phyloP scores from a whole-genome alignment of 2,797 vertebrate genomes.

The Centropyge bicolor region DNA sequence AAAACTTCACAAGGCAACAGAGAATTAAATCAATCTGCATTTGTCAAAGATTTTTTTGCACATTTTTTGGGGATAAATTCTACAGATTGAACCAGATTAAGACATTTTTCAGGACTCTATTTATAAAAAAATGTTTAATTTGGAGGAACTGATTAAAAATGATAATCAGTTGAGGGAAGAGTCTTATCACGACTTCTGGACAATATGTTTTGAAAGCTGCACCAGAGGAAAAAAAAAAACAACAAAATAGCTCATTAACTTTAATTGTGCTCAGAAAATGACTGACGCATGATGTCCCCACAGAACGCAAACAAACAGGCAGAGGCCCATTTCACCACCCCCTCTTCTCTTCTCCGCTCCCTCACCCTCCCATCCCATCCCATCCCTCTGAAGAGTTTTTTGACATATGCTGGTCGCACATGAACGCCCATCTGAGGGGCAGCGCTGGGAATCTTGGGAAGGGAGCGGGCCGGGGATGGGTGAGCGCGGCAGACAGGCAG shows the following conservation, averaged over 20 bases:
- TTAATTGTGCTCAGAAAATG: slow-evolving; percentile 76
- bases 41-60: neutral
- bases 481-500: slow-evolving; percentile 26
- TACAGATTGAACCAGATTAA: slow-evolving; percentile 23
- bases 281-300: slow-evolving; percentile 75
- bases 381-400: slow-evolving; percentile 70
- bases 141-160: neutral
- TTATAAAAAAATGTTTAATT: neutral
- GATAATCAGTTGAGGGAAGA: slow-evolving; percentile 1
- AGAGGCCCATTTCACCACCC: slow-evolving; percentile 48
- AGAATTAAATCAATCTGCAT: slow-evolving; percentile 2
- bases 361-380: slow-evolving; percentile 12
- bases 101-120: neutral
- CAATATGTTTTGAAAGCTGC: slow-evolving; percentile 38
- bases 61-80: slow-evolving; percentile 1
- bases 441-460: slow-evolving; percentile 57
- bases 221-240: slow-evolving; percentile 21
- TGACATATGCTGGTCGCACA: slow-evolving; percentile 82
- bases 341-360: neutral
- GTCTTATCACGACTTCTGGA: slow-evolving; percentile 29
- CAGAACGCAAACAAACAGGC: slow-evolving; percentile 72
- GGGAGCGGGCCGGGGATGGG: slow-evolving; percentile 52
- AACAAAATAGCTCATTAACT: slow-evolving; percentile 73
- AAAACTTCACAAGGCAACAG: neutral
- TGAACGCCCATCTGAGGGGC: slow-evolving; percentile 78